Conservation (phyloP, 2,797 vertebrate genomes). For the Chaunax sp. region DNA sequence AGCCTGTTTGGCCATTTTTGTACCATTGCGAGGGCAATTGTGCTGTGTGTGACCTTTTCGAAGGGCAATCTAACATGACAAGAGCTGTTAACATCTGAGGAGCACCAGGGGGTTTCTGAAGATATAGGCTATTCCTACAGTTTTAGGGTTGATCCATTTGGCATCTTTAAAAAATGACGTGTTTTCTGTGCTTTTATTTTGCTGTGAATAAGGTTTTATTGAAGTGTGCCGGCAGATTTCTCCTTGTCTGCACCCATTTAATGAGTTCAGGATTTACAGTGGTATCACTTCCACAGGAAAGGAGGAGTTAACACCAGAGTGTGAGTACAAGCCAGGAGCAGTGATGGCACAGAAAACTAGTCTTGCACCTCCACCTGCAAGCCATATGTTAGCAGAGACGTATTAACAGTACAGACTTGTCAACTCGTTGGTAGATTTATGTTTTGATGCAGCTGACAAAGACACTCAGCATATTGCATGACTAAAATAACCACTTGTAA, state of each 20-base stretch:
- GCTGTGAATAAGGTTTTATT: conserved; percentile 19
- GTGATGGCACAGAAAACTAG: neutral
- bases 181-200: conserved; percentile 29
- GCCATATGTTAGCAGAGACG: neutral
- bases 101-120: conserved; percentile 62
- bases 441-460: too few species aligned
- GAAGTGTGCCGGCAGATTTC: conserved; percentile 9
- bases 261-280: conserved; percentile 12
- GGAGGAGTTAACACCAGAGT: neutral
- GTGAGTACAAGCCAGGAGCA: conserved; percentile 8
- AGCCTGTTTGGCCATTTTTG: conserved; percentile 65
- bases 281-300: neutral
- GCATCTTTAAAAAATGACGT: conserved; percentile 48
- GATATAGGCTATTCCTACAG: conserved; percentile 63
- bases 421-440: too few species aligned
- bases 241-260: conserved; percentile 3
- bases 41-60: conserved; percentile 78
- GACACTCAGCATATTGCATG: neutral
- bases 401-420: too few species aligned
- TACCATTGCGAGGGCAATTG: conserved; percentile 71
- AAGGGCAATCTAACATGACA: conserved; percentile 78
- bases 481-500: neutral
- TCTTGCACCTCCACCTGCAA: neutral
- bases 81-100: conserved; percentile 70
- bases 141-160: conserved; percentile 54